Evolutionary conservation across 2,888 invertebrate species (phyloP), one percentile per base, ranked within the genome.

Genomic region (Glaucopsyche alexis): DNA sequence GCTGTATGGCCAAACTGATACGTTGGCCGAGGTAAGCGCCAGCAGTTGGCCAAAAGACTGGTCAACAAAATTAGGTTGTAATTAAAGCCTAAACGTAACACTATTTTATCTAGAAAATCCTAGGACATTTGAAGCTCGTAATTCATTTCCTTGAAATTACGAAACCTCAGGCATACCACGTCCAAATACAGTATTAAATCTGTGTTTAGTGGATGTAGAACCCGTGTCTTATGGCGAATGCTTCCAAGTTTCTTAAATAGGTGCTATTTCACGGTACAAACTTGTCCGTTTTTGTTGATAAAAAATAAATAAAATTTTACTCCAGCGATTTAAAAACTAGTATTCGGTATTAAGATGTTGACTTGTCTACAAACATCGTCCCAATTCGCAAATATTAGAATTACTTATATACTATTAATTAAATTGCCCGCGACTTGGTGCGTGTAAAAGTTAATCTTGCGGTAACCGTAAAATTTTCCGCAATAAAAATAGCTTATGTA

Each of bases 61-160:
- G n/a, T n/a, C n/a, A n/a, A n/a, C n/a, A n/a, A n/a, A n/a, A n/a
- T n/a, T n/a, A n/a, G n/a, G n/a, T 16, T 16, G n/a, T 52, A 52
- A n/a, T 8, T 16, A 52, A n/a, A 52, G n/a, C 7, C n/a, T 49
- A n/a, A 50, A n/a, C 52, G 52, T 16, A 52, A 55, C 55, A 11
- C 7, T 42, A 29, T 7, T 60, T 29, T 29, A 29, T 29, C 7
- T 38, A 60, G 7, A 29, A 29, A 60, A 60, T 60, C 14, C 60
- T 60, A 38, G 60, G 60, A 60, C 60, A 60, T 60, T 7, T 7
- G 60, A 60, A 9, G 60, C 60, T 29, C 60, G 60, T 38, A 60
- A 60, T 60, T 9, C 7, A 6, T 60, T 60, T 60, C 60, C 60
- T 29, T 29, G 60, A 38, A 60, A 29, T 60, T 60, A 60, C 60